These are phyloP conservation scores for Myathropa florea DNA, from an alignment of 2,888 invertebrate species.

Conservation along the genomic window DNA sequence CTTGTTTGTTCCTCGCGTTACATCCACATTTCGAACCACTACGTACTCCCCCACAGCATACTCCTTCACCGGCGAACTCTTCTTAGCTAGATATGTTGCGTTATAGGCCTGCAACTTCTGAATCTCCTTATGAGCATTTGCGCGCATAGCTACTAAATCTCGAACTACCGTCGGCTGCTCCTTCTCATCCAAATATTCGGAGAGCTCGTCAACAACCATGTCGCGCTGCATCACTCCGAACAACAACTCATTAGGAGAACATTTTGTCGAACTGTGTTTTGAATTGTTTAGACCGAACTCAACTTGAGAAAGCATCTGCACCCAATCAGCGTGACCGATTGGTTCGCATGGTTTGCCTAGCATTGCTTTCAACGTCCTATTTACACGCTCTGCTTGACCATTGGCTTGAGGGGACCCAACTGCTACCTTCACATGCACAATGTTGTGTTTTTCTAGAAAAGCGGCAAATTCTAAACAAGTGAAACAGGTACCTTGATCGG, in stretches of 20 bases:
- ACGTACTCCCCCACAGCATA: conserved; percentile 38
- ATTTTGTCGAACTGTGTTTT: conserved; percentile 23
- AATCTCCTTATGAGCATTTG: conserved; percentile 9
- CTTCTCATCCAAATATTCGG: conserved; percentile 22
- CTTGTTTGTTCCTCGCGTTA: background rate
- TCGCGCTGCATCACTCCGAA: conserved; percentile 26
- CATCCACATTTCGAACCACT: background rate
- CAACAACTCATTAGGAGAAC: conserved; percentile 20
- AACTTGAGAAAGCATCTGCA: conserved; percentile 17
- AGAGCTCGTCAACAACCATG: conserved; percentile 19
- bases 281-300: conserved; percentile 38
- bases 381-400: conserved; percentile 45
- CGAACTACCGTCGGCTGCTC: background rate
- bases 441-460: conserved; percentile 73
- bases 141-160: conserved; percentile 21
- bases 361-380: conserved; percentile 40
- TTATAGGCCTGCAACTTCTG: background rate
- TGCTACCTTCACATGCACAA: conserved; percentile 38
- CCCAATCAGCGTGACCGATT: conserved; percentile 34
- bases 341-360: conserved; percentile 39
- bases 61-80: no score
- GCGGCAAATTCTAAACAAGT: conserved; percentile 75
- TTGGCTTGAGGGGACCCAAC: conserved; percentile 49
- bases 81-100: background rate
- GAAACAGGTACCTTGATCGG: conserved; percentile 77